A percentile compares a stretch with the other conserved stretches of the same genome.
Conservation (phyloP, 2,113 vertebrate genomes). For the Motacilla alba region DNA sequence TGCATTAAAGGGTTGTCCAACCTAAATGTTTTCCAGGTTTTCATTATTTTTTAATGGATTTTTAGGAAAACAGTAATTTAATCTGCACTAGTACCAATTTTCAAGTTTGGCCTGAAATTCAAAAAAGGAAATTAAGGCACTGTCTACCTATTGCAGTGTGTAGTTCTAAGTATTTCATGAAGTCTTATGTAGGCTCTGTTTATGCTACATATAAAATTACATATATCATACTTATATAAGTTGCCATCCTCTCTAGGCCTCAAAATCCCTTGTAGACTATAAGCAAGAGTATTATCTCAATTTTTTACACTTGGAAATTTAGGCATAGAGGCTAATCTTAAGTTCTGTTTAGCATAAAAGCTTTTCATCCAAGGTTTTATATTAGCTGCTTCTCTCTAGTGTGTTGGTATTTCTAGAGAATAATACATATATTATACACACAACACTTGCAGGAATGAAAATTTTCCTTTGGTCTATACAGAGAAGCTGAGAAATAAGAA, state of each 20-base stretch:
- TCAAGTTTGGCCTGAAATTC: not conserved
- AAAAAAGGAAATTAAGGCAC: not conserved
- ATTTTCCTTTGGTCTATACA: not conserved
- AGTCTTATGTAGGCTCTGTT: not conserved
- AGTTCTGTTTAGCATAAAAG: conserved; percentile 49
- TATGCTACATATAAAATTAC: not conserved
- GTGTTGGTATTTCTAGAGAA: conserved; percentile 28
- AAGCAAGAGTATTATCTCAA: conserved; percentile 15
- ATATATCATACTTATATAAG: not conserved
- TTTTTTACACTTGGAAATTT: conserved; percentile 39
- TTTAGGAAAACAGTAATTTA: not conserved
- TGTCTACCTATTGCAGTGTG: not conserved
- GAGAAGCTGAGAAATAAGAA: not conserved
- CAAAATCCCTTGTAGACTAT: conserved; percentile 12
- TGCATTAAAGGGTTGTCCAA: not conserved
- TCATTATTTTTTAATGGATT: not conserved
- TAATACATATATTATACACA: not conserved
- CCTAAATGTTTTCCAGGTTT: not conserved
- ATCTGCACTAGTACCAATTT: not conserved
- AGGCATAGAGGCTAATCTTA: conserved; percentile 27
- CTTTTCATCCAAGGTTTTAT: conserved; percentile 38
- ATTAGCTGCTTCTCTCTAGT: conserved; percentile 1
- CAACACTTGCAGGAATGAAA: not conserved
- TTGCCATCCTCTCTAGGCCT: not conserved
- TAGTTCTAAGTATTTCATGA: not conserved